These are phyloP conservation scores for Coregonus clupeaformis DNA, from an alignment of 2,113 vertebrate genomes.

Conservation along the genomic window DNA sequence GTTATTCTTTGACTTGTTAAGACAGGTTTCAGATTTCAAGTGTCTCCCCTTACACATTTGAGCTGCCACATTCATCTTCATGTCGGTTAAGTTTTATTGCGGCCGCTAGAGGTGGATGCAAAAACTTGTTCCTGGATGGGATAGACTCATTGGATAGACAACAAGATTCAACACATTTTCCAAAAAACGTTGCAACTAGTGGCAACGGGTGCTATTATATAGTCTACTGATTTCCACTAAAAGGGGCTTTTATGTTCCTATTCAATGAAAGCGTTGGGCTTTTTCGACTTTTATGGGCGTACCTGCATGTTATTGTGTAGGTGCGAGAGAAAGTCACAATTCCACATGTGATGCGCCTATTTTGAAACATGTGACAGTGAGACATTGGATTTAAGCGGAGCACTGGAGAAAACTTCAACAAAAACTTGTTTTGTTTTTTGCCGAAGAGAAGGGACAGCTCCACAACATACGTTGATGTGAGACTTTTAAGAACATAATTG, in stretches of 20 bases:
- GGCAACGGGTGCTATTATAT: constrained; percentile 12
- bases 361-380: constrained; percentile 51
- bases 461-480: constrained; percentile 1
- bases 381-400: constrained; percentile 53
- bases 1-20: constrained; percentile 72
- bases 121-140: constrained; percentile 58
- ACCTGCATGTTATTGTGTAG: constrained; percentile 54
- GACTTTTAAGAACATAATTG: constrained; percentile 15
- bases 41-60: constrained; percentile 96
- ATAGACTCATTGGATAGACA: constrained; percentile 64
- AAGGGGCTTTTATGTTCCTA: constrained; percentile 26
- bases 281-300: constrained; percentile 56
- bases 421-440: neutral
- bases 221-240: constrained; percentile 21
- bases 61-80: constrained; percentile 91
- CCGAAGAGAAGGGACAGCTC: constrained; percentile 29
- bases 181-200: constrained; percentile 41
- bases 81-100: constrained; percentile 81
- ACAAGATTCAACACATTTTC: constrained; percentile 44
- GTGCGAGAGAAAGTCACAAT: constrained; percentile 60
- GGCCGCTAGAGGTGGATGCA: constrained; percentile 77
- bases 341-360: constrained; percentile 44
- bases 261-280: constrained; percentile 47
- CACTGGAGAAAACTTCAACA: constrained; percentile 23
- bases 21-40: constrained; percentile 94